Percentiles rank a stretch among this genome's conserved stretches.
Conservation (phyloP, 2,113 vertebrate genomes). For the Galeopterus variegatus region DNA sequence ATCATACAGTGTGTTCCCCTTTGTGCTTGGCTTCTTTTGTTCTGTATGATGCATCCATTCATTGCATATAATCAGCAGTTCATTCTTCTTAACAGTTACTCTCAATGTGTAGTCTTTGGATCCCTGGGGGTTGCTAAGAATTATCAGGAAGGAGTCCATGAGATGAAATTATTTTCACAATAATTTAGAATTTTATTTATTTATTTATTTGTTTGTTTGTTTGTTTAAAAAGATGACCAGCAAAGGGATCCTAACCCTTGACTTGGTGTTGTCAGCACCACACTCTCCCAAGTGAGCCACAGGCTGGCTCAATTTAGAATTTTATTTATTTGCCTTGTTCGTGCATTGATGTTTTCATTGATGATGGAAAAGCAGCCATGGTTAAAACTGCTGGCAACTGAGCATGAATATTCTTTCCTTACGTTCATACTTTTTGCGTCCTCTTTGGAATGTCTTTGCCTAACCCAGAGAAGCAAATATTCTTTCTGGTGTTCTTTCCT, state of each 20-base stretch:
- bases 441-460: conserved; percentile 22
- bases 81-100: conserved; percentile 37
- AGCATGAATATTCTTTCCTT: neutral
- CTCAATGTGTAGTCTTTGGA: neutral
- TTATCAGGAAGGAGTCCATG: neutral
- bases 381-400: conserved; percentile 26
- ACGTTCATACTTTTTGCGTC: neutral
- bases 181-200: conserved; percentile 23
- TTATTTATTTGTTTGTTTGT: too few relatives aligned
- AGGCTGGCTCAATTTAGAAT: neutral
- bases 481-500: neutral
- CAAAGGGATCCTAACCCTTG: too few relatives aligned
- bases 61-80: neutral
- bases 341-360: neutral
- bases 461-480: neutral
- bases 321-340: conserved; percentile 37
- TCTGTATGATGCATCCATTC: neutral
- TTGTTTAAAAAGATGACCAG: neutral
- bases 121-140: neutral
- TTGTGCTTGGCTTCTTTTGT: neutral
- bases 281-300: too few relatives aligned
- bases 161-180: conserved; percentile 11
- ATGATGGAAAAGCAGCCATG: neutral
- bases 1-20: neutral
- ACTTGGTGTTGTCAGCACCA: too few relatives aligned